Evolutionary conservation across 2,113 vertebrate genomes (phyloP).

Genomic region (Protobothrops flavoviridis): DNA sequence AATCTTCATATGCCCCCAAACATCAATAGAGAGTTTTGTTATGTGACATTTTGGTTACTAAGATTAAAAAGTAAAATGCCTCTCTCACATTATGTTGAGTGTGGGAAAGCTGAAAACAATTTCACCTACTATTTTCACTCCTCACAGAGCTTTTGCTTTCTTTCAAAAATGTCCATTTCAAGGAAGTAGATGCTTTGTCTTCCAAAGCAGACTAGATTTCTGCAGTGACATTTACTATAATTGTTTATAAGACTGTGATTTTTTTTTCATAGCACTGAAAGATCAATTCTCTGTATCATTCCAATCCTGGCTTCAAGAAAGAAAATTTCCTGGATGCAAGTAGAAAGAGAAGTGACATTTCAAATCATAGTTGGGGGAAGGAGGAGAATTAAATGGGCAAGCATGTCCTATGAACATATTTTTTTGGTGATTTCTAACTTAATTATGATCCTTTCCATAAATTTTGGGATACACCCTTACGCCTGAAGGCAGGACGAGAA

Average conservation of each 20-base stretch:
- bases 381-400: background rate
- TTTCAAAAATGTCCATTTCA: background rate
- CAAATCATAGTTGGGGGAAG: background rate
- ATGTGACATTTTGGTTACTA: background rate
- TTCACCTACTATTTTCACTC: background rate
- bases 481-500: too few species aligned
- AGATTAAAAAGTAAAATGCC: background rate
- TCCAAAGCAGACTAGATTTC: background rate
- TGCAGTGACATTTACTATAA: background rate
- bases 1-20: background rate
- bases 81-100: background rate
- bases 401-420: background rate
- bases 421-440: background rate
- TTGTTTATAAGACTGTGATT: background rate
- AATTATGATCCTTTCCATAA: background rate
- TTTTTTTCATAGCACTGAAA: background rate
- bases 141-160: background rate
- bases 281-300: background rate
- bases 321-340: background rate
- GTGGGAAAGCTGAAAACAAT: background rate
- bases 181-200: background rate
- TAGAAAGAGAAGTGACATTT: background rate
- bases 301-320: background rate
- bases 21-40: background rate
- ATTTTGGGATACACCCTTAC: background rate